Evolutionary conservation across 2,113 vertebrate species (phyloP), one percentile per base, ranked within the genome.

Genomic region (Pomatorhinus ruficollis): DNA sequence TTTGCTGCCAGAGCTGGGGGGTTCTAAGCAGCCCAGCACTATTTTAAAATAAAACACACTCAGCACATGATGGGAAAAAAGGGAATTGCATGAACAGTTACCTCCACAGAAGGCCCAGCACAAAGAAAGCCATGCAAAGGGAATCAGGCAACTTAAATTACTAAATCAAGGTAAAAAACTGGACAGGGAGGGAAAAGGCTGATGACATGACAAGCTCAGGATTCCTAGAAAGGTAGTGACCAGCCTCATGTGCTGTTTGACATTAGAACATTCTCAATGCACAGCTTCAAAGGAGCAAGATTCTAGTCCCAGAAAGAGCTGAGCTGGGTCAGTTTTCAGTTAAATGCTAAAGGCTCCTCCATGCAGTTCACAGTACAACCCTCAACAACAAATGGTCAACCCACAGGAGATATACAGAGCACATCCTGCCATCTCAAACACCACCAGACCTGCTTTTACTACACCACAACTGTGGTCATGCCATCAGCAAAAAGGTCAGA

Each of bases 381-480:
- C 52, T 65, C 30, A 35, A 44, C 9, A 50, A 50, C 64, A 57
- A 57, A 28, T 0, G 3, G 12, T 2, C 39, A 83, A 4, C 20
- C 19, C 74, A 25, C 53, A 30, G 2, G 3, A 44, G 21, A 23
- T 4, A 15, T 2, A 52, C 11, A 53, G 33, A 27, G 4, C 57
- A 22, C 2, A 10, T 13, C 8, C 40, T 69, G 69, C 60, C 47
- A 63, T 3, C 64, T 33, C 12, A 11, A 15, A 15, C 23, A 37
- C 0, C 78, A 69, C 59, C 78, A 87, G 27, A 24, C 23, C 23
- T 25, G 13, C 37, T 61, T 31, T 37, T 7, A 6, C 37, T 7
- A 2, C 19, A 19, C 45, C 40, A 33, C 33, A 37, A 8, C 9
- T 6, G 24, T 5, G 21, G 13, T 5, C 44, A 2, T 0, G 4